Conservation (phyloP, 2,113 vertebrate genomes). For the Zosterops lateralis region DNA sequence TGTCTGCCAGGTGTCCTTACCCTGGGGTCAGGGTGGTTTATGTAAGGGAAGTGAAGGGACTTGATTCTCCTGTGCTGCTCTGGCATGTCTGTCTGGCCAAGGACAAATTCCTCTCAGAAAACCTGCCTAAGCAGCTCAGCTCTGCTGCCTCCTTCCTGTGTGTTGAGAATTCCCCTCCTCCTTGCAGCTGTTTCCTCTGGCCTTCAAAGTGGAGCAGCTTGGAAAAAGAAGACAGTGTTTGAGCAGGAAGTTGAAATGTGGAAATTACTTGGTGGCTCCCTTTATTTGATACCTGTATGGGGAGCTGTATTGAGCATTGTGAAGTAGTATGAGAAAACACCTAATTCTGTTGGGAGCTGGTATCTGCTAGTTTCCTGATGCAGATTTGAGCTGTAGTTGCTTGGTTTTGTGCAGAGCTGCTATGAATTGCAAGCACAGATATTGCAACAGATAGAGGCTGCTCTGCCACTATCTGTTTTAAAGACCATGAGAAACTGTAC, state of each 20-base stretch:
- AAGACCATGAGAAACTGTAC: neutral
- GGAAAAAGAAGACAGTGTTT: neutral
- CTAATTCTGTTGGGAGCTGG: neutral
- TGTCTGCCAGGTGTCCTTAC: conserved; percentile 18
- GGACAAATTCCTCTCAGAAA: conserved; percentile 54
- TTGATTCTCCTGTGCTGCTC: conserved; percentile 27
- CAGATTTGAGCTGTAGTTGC: neutral
- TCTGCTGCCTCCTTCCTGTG: conserved; percentile 44
- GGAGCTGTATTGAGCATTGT: neutral
- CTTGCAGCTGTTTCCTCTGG: conserved; percentile 30
- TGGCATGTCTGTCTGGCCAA: conserved; percentile 52
- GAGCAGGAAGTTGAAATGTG: neutral
- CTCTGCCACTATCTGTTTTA: neutral
- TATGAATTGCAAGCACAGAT: neutral
- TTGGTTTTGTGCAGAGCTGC: neutral
- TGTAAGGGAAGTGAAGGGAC: conserved; percentile 26
- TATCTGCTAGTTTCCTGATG: neutral
- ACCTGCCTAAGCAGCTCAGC: conserved; percentile 70
- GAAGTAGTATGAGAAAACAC: neutral
- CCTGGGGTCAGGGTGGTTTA: conserved; percentile 31
- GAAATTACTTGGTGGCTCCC: neutral
- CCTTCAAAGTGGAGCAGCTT: neutral
- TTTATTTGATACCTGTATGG: neutral
- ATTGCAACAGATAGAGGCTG: neutral
- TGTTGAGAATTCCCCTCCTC: conserved; percentile 11